Percentiles rank a stretch among this genome's conserved stretches.
phyloP scores from a whole-genome alignment of 2,888 invertebrate genomes.

The Caenorhabditis sp. region DNA sequence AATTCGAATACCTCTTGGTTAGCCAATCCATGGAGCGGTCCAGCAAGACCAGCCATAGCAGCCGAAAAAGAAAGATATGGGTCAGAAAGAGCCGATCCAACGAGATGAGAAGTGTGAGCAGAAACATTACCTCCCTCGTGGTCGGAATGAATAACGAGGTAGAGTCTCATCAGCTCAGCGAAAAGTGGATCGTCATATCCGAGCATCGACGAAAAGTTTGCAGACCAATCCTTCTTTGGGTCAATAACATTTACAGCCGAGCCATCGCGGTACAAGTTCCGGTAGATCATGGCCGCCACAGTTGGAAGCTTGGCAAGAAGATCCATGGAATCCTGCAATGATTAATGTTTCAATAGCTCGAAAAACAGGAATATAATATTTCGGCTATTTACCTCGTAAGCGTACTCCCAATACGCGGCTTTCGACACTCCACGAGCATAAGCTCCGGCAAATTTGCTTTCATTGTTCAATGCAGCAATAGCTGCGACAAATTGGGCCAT shows the following conservation, averaged over 20 bases:
- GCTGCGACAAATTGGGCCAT: constrained; percentile 95
- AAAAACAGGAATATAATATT: too few species aligned
- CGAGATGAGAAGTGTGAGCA: constrained; percentile 94
- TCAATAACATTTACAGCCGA: constrained; percentile 93
- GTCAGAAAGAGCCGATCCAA: constrained; percentile 94
- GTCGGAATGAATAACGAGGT: constrained; percentile 90
- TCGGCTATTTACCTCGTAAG: constrained; percentile 62
- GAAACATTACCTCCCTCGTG: constrained; percentile 94
- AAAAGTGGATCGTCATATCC: constrained; percentile 90
- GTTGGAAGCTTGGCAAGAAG: constrained; percentile 95
- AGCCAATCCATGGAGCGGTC: constrained; percentile 95
- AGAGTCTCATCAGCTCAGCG: constrained; percentile 93
- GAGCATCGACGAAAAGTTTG: constrained; percentile 93
- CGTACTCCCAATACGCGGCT: constrained; percentile 88
- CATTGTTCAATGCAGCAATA: constrained; percentile 93
- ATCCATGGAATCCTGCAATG: constrained; percentile 95
- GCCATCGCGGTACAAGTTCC: constrained; percentile 91
- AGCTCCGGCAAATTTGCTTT: constrained; percentile 93
- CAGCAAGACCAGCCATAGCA: constrained; percentile 95
- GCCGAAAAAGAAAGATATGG: constrained; percentile 93
- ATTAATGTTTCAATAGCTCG: constrained; percentile 1
- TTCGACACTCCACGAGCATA: constrained; percentile 90
- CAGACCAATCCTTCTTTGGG: constrained; percentile 91
- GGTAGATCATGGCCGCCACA: constrained; percentile 94
- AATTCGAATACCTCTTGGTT: constrained; percentile 88